Conservation (phyloP, 2,888 invertebrate genomes). For the Epinotia demarniana region DNA sequence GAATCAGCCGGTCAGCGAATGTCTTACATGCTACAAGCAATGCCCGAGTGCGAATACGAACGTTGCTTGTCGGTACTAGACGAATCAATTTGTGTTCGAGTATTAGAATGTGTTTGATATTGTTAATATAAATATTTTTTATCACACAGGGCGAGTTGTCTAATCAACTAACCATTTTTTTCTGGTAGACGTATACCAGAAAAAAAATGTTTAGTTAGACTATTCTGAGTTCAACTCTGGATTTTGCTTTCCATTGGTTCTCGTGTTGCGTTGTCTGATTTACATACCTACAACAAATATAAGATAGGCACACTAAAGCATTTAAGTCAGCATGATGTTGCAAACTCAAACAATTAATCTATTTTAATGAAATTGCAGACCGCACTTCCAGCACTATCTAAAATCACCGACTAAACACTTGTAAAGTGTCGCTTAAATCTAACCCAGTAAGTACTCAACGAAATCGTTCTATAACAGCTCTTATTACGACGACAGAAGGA, state of each 20-base stretch:
- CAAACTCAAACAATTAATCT: conserved; percentile 29
- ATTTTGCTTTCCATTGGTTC: not conserved
- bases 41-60: conserved; percentile 40
- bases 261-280: not conserved
- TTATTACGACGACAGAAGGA: conserved; percentile 8
- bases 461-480: conserved; percentile 6
- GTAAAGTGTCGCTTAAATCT: conserved; percentile 33
- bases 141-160: too few relatives aligned
- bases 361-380: conserved; percentile 28
- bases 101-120: not conserved
- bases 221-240: not conserved
- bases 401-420: conserved; percentile 30
- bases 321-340: conserved; percentile 12
- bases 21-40: conserved; percentile 43
- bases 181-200: not conserved
- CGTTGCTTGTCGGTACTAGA: conserved; percentile 40
- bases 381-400: conserved; percentile 15
- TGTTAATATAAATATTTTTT: not conserved
- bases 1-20: conserved; percentile 43
- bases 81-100: conserved; percentile 42
- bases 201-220: not conserved
- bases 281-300: not conserved
- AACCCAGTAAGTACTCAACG: conserved; percentile 1
- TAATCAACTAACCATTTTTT: not conserved
- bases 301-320: not conserved